Conservation (phyloP, 2,888 invertebrate species). For the Torymus tubicola region DNA sequence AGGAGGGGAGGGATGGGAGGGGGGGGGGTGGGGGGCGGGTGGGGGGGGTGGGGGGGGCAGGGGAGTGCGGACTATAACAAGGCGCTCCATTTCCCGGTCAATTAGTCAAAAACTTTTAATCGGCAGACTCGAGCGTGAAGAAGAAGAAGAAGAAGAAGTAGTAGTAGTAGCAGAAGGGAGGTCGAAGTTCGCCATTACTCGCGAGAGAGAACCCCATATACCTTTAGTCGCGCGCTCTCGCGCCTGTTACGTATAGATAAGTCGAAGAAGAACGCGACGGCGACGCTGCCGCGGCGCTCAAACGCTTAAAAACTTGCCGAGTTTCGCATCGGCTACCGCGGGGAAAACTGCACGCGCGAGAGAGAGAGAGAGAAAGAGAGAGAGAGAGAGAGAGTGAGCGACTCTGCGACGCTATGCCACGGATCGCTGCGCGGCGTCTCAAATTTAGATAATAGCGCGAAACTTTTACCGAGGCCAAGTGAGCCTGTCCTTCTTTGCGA, state of each 20-base stretch:
- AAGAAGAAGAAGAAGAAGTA: conserved; percentile 41
- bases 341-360: neutral
- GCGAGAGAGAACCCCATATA: neutral
- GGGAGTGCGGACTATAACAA: conserved; percentile 44
- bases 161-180: conserved; percentile 41
- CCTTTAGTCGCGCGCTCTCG: conserved; percentile 6
- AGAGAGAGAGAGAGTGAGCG: neutral
- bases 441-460: conserved; percentile 51
- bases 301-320: conserved; percentile 43
- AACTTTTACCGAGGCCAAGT: conserved; percentile 42
- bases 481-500: neutral
- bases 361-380: no score
- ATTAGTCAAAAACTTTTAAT: conserved; percentile 60
- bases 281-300: neutral
- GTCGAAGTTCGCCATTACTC: conserved; percentile 41
- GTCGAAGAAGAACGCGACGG: conserved; percentile 23
- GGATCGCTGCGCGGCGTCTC: conserved; percentile 34
- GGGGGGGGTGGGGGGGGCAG: neutral
- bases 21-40: neutral
- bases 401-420: neutral
- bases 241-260: conserved; percentile 50
- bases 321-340: no score
- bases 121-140: conserved; percentile 45
- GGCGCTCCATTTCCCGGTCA: conserved; percentile 55
- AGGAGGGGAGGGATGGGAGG: neutral